Conservation (phyloP, 1,140 invertebrate genomes). For the Tyrophagus putrescentiae region DNA sequence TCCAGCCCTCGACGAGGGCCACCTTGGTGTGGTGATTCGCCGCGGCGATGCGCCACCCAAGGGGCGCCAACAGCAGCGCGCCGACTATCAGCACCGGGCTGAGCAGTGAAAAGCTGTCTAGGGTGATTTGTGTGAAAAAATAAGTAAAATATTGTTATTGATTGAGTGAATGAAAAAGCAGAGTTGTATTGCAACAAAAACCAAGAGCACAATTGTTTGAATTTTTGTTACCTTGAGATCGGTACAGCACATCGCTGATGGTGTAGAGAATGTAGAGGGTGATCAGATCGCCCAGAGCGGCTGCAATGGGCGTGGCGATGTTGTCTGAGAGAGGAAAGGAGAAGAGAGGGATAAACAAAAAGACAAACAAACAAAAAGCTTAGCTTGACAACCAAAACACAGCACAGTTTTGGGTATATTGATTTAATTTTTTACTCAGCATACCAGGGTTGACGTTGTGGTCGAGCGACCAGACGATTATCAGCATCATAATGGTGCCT, state of each 20-base stretch:
- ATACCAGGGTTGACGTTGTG: constrained; percentile 22
- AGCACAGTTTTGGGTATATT: constrained; percentile 11
- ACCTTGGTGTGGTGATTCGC: constrained; percentile 57
- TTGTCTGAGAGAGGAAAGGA: constrained; percentile 90
- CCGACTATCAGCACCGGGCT: constrained; percentile 21
- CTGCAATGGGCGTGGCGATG: constrained; percentile 88
- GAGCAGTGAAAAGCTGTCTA: constrained; percentile 36
- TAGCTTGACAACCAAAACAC: constrained; percentile 24
- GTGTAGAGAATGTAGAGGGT: constrained; percentile 44
- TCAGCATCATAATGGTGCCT: constrained; percentile 23
- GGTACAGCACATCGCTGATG: constrained; percentile 12
- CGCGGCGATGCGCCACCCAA: constrained; percentile 61
- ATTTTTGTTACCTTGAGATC: constrained; percentile 5
- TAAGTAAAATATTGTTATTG: constrained; percentile 47
- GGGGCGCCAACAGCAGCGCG: constrained; percentile 46
- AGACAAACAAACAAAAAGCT: constrained; percentile 35
- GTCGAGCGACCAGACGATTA: constrained; percentile 20
- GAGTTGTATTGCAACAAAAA: no score
- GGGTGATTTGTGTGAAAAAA: constrained; percentile 45
- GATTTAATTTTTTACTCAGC: constrained; percentile 6
- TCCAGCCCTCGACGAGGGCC: constrained; percentile 64
- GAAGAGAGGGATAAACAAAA: constrained; percentile 45
- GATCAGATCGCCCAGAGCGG: constrained; percentile 80
- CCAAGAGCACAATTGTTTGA: no score
- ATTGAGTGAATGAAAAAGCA: no score